Percentiles rank a stretch among this genome's conserved stretches.
phyloP scores from a whole-genome alignment of 2,888 invertebrate species.

The Epinotia brunnichana region DNA sequence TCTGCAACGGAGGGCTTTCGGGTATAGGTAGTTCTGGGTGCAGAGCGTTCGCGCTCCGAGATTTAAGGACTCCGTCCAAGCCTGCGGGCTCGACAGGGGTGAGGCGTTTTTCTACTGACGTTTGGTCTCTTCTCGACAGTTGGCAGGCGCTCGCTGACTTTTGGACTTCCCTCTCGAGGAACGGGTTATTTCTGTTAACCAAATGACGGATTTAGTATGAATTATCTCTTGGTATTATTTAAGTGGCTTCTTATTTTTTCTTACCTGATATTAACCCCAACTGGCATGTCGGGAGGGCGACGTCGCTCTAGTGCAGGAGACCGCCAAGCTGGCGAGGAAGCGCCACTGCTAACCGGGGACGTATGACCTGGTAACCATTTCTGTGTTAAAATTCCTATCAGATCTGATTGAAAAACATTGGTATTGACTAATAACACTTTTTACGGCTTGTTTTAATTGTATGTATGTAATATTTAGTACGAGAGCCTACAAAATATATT shows the following conservation, averaged over 20 bases:
- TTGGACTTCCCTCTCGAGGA: conserved; percentile 83
- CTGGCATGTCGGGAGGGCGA: conserved; percentile 80
- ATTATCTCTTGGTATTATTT: too few relatives aligned
- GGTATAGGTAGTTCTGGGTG: conserved; percentile 63
- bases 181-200: conserved; percentile 77
- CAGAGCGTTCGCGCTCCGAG: conserved; percentile 75
- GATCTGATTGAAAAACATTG: too few relatives aligned
- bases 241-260: neutral
- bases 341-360: conserved; percentile 84
- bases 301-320: conserved; percentile 86
- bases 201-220: neutral
- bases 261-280: conserved; percentile 79
- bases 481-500: neutral
- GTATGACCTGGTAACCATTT: conserved; percentile 63
- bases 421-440: too few relatives aligned
- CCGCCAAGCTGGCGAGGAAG: conserved; percentile 87
- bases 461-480: neutral
- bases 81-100: conserved; percentile 57
- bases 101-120: conserved; percentile 64
- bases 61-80: conserved; percentile 73
- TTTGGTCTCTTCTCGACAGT: conserved; percentile 72
- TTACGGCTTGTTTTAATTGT: too few relatives aligned
- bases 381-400: neutral
- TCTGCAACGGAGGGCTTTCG: conserved; percentile 48
- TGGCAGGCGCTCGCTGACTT: conserved; percentile 87